Evolutionary conservation across 2,888 invertebrate genomes (phyloP).

Genomic region (Eupithecia inturbata): DNA sequence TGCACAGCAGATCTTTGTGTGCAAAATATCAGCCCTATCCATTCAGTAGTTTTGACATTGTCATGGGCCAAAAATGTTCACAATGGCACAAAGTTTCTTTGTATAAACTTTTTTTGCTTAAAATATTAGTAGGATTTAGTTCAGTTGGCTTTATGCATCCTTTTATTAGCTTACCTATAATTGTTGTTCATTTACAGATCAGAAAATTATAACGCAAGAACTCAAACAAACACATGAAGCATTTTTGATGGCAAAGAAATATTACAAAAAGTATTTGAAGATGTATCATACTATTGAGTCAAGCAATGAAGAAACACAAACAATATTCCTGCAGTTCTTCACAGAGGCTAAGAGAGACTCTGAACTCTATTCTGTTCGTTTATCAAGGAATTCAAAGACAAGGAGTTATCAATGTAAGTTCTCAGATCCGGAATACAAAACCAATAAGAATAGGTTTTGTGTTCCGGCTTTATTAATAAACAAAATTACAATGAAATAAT

Average conservation of each 20-base stretch:
- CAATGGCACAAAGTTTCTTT: too few species aligned
- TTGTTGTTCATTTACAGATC: constrained; percentile 56
- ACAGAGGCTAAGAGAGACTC: constrained; percentile 72
- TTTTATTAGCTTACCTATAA: background rate
- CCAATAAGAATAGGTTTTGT: too few species aligned
- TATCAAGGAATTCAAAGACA: constrained; percentile 59
- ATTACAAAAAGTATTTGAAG: constrained; percentile 73
- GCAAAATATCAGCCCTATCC: background rate
- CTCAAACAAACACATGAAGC: constrained; percentile 79
- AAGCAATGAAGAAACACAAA: constrained; percentile 57
- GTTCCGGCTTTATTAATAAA: too few species aligned
- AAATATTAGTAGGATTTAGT: background rate
- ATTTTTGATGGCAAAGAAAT: constrained; percentile 77
- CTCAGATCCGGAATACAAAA: background rate
- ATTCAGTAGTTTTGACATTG: background rate
- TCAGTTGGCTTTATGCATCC: background rate
- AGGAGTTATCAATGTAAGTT: constrained; percentile 69
- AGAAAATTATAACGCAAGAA: constrained; percentile 70
- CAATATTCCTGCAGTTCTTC: constrained; percentile 73
- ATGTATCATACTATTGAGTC: constrained; percentile 73
- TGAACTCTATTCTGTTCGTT: constrained; percentile 67
- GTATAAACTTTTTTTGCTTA: too few species aligned
- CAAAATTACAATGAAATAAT: too few species aligned
- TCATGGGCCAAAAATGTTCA: background rate
- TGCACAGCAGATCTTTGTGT: background rate